Percentiles rank a stretch among this genome's conserved stretches.
Evolutionary conservation across 2,888 invertebrate genomes (phyloP).

Genomic region (Lypha dubia): DNA sequence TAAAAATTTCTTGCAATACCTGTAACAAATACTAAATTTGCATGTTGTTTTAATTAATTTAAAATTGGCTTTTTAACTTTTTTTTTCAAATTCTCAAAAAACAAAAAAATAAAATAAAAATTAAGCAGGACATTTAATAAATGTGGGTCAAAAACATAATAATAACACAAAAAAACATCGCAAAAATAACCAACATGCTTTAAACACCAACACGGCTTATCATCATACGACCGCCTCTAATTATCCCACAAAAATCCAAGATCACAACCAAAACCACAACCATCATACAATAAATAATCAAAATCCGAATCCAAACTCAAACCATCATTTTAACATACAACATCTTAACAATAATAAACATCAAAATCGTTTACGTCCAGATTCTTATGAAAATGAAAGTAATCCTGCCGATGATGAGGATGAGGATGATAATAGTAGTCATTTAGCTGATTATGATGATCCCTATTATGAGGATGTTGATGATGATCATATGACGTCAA

Average conservation of each 20-base stretch:
- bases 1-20: not conserved
- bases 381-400: slow-evolving; percentile 83
- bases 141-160: slow-evolving; percentile 68
- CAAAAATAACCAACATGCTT: slow-evolving; percentile 64
- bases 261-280: slow-evolving; percentile 74
- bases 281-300: slow-evolving; percentile 71
- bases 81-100: slow-evolving; percentile 41
- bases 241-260: slow-evolving; percentile 55
- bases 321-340: slow-evolving; percentile 74
- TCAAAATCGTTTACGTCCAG: slow-evolving; percentile 74
- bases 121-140: slow-evolving; percentile 67
- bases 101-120: not conserved
- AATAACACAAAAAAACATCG: slow-evolving; percentile 68
- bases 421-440: slow-evolving; percentile 84
- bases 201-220: slow-evolving; percentile 65
- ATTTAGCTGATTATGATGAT: slow-evolving; percentile 84
- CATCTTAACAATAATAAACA: slow-evolving; percentile 73
- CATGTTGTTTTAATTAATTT: slow-evolving; percentile 48
- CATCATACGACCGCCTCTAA: slow-evolving; percentile 68
- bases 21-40: slow-evolving; percentile 37
- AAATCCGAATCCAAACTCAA: slow-evolving; percentile 60
- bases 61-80: slow-evolving; percentile 59
- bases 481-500: slow-evolving; percentile 75
- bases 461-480: slow-evolving; percentile 78
- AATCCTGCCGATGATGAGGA: slow-evolving; percentile 83